Conservation (phyloP, 2,888 invertebrate species). For the Entomobrya multifasciata region DNA sequence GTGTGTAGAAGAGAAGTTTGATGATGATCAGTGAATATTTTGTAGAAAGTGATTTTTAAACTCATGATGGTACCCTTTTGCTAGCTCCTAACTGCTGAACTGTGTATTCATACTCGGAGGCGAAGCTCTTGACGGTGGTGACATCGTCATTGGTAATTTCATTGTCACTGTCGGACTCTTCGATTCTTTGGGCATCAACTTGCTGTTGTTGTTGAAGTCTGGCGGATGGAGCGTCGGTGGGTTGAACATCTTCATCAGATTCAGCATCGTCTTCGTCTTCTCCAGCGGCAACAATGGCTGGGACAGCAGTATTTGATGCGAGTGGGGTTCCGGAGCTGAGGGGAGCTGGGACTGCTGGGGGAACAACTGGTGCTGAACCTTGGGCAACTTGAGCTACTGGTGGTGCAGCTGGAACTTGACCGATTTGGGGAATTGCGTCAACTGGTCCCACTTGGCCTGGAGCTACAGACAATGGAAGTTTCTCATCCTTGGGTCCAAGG, state of each 20-base stretch:
- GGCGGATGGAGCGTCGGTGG: slow-evolving; percentile 18
- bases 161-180: slow-evolving; percentile 68
- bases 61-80: slow-evolving; percentile 64
- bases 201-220: slow-evolving; percentile 39
- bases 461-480: neutral
- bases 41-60: slow-evolving; percentile 13
- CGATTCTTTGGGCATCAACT: slow-evolving; percentile 40
- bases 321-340: slow-evolving; percentile 22
- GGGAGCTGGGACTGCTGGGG: neutral
- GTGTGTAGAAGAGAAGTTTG: neutral
- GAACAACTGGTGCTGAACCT: neutral
- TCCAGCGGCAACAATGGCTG: slow-evolving; percentile 18
- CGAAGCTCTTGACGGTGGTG: slow-evolving; percentile 67
- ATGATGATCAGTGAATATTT: slow-evolving; percentile 56
- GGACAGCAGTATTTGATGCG: slow-evolving; percentile 24
- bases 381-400: slow-evolving; percentile 20
- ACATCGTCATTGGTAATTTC: slow-evolving; percentile 67
- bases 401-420: slow-evolving; percentile 8
- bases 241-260: slow-evolving; percentile 32
- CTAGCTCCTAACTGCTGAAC: slow-evolving; percentile 46
- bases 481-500: slow-evolving; percentile 50
- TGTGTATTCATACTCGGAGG: slow-evolving; percentile 63
- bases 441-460: slow-evolving; percentile 5
- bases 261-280: slow-evolving; percentile 46
- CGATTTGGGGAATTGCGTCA: neutral